phyloP scores from a whole-genome alignment of 2,797 vertebrate species.

The Petrocephalus schoutedeni region DNA sequence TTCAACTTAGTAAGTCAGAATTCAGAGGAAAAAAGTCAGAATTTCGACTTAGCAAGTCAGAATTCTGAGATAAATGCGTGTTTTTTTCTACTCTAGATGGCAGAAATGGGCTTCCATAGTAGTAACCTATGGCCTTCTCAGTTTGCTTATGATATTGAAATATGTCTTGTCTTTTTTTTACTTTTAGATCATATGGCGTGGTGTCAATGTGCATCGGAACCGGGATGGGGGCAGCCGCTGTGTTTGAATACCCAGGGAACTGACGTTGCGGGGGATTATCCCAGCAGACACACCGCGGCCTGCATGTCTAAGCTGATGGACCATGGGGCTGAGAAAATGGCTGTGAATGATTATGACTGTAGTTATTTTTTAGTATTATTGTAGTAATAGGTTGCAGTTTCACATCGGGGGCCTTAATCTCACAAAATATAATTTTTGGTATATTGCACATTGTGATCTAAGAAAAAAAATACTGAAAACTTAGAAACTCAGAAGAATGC shows the following conservation, averaged over 20 bases:
- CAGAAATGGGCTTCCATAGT: neutral
- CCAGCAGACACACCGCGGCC: neutral
- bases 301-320: neutral
- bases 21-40: too few relatives aligned
- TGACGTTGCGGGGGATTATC: neutral
- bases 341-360: too few relatives aligned
- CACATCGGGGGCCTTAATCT: neutral
- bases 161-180: neutral
- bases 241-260: slow-evolving; percentile 70
- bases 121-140: neutral
- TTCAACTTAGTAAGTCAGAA: too few relatives aligned
- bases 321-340: neutral
- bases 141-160: neutral
- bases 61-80: too few relatives aligned
- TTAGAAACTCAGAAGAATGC: neutral
- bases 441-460: neutral
- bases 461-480: neutral
- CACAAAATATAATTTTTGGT: neutral
- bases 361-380: neutral
- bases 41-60: too few relatives aligned
- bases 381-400: neutral
- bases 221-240: slow-evolving; percentile 83
- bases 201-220: slow-evolving; percentile 94
- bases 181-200: slow-evolving; percentile 72
- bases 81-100: too few relatives aligned